Evolutionary conservation across 2,888 invertebrate genomes (phyloP), one percentile per base, ranked within the genome.

Genomic region (Drosophila kambysellisi): DNA sequence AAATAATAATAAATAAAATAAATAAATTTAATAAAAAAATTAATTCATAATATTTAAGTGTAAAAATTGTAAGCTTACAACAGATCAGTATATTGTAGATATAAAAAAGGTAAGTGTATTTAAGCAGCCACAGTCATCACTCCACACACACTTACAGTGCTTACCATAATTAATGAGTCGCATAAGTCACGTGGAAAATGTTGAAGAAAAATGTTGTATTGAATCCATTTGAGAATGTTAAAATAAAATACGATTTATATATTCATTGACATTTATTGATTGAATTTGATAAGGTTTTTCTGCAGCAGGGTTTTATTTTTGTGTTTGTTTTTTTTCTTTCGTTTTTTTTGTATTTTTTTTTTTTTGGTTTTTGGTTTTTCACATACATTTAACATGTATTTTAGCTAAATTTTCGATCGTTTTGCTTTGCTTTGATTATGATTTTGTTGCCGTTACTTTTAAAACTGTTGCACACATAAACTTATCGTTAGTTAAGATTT

Each of bases 261-360:
- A 83, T 89, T 88, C 89, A 90, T 88, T 88, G 91, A 88, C 91
- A 90, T 88, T 88, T 88, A 88, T 90, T 88, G 91, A 88, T 88
- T 90, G 88, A 90, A 88, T 90, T 90, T 90, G 89, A 90, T 90
- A 88, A 89, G 83, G 68, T 79, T 83, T 67, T 66, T 50, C 43
- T 76, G 76, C 72, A 76, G 77, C 62, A 76, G 58, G 56, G 39
- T 68, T 74, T 62, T 43, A 43, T 43, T 43, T 43, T 43, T 5
- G 11, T 2, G 20, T 20, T 11, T 12, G 20, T 20, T 12, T 46
- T 20, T 12, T 46, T 46, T 41, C 25, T 39, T 35, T 52, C 33
- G 20, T 25, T 54, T 58, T 51, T 68, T 51, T 35, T 32, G 62
- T 43, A 25, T 25, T 54, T 58, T 51, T 68, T 51, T 39, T 32